Base-by-base conservation (phyloP, 2,888 invertebrate genomes). In the Lamellibrachia columna region DNA sequence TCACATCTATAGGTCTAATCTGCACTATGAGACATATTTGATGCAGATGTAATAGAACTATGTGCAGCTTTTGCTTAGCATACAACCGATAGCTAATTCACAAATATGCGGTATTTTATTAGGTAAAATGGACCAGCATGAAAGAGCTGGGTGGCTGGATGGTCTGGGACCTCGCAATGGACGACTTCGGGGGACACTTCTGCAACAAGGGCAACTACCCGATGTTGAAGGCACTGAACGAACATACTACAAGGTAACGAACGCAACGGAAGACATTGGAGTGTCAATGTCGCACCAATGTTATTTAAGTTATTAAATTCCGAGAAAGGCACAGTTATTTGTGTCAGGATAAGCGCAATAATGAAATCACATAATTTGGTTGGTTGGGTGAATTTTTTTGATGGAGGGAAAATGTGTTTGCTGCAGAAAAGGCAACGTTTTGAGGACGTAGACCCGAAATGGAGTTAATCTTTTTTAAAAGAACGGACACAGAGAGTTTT, bases 91-190 rank as follows among this genome's bases (percentile, higher is more conserved):
- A 6, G 15, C n/a, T 22, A 75, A 22, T 75, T 75, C 75, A 75
- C 75, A 22, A 3, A 22, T 75, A 11, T 75, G 75, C 22, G 40
- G 40, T 40, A 22, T 75, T 55, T 22, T 75, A n/a, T 75, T 22
- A 91, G 91, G 91, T 53, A 15, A 91, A 22, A 55, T 91, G 58
- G 55, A 53, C 91, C 58, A 52, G 4, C 9, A 53, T n/a, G 3
- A 53, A 53, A 22, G n/a, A n/a, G 3, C 91, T 91, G 91, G 91
- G 55, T 9, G 91, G 91, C n/a, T 91, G 91, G 91, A 91, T 91
- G 91, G 91, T 91, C 4, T 91, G 91, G 91, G 91, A 91, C 58
- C 53, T 91, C 11, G 53, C 91, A 7, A 55, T 55, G 40, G 91
- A 91, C 55, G 91, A 91, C 91, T 91, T 91, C 91, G 55, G 53